phyloP scores from a whole-genome alignment of 2,797 vertebrate genomes.

The Acipenser ruthenus region DNA sequence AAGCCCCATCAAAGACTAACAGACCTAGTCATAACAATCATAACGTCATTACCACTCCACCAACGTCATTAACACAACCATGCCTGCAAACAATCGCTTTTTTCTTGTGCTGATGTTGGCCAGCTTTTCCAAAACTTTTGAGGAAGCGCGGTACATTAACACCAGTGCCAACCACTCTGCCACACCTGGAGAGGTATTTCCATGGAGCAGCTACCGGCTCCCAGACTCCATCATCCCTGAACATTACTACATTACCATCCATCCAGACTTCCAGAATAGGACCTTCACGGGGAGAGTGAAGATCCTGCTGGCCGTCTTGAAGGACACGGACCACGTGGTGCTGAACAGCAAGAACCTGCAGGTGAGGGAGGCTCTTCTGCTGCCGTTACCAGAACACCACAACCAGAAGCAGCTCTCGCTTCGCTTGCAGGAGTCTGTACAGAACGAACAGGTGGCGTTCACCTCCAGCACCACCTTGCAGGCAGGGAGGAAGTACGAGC shows the following conservation, averaged over 20 bases:
- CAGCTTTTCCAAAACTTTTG: neutral
- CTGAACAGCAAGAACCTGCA: conserved; percentile 18
- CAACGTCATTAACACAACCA: too few species aligned
- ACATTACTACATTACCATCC: conserved; percentile 19
- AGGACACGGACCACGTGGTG: conserved; percentile 11
- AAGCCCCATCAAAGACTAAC: too few species aligned
- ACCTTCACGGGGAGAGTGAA: conserved; percentile 13
- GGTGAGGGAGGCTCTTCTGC: conserved; percentile 8
- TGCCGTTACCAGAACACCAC: neutral
- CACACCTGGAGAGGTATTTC: conserved; percentile 2
- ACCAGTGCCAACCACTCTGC: neutral
- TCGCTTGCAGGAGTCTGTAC: conserved; percentile 9
- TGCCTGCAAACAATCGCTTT: neutral
- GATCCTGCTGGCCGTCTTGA: conserved; percentile 15
- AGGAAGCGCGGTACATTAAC: neutral
- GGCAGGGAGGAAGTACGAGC: conserved; percentile 13
- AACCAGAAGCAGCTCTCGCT: neutral
- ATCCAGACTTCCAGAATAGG: conserved; percentile 11
- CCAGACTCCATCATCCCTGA: conserved; percentile 15
- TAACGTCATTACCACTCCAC: too few species aligned
- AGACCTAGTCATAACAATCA: too few species aligned
- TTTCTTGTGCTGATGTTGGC: neutral
- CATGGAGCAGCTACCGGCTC: conserved; percentile 16
- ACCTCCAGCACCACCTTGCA: conserved; percentile 9
- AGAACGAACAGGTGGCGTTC: conserved; percentile 14